Evolutionary conservation across 2,113 vertebrate genomes (phyloP).

Genomic region (Antechinus stuartii): DNA sequence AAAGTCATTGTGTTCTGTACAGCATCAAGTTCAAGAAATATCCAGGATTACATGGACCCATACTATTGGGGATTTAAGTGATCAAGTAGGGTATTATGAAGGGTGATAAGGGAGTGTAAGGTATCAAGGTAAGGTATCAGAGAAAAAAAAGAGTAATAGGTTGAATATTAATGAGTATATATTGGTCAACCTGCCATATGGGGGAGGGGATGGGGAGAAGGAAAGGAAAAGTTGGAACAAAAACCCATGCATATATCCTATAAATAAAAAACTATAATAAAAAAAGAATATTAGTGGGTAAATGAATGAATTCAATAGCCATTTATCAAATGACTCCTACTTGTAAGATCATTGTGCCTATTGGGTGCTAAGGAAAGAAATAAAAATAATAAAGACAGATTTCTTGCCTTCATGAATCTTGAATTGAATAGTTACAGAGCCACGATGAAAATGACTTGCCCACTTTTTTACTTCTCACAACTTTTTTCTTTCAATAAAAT

Average conservation of each 20-base stretch:
- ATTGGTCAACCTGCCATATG: too few relatives aligned
- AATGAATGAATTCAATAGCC: background rate
- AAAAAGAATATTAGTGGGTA: background rate
- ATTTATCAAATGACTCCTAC: background rate
- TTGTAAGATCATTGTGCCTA: background rate
- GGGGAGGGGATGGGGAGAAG: too few relatives aligned
- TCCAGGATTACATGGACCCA: background rate
- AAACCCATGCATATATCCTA: too few relatives aligned
- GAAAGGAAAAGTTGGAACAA: too few relatives aligned
- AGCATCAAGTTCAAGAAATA: background rate
- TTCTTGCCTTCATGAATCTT: background rate
- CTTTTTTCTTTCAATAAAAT: background rate
- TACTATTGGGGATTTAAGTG: background rate
- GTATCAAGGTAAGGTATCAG: background rate
- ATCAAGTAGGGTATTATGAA: background rate
- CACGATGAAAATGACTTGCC: background rate
- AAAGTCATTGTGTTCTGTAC: background rate
- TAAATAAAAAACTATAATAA: too few relatives aligned
- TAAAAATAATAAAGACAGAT: background rate
- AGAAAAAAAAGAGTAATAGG: background rate
- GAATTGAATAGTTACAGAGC: background rate
- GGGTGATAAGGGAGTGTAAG: background rate
- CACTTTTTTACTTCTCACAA: background rate
- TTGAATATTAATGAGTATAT: background rate
- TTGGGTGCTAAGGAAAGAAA: background rate